Conservation (phyloP, 1,140 invertebrate genomes). For the Hydropsyche tenuis region DNA sequence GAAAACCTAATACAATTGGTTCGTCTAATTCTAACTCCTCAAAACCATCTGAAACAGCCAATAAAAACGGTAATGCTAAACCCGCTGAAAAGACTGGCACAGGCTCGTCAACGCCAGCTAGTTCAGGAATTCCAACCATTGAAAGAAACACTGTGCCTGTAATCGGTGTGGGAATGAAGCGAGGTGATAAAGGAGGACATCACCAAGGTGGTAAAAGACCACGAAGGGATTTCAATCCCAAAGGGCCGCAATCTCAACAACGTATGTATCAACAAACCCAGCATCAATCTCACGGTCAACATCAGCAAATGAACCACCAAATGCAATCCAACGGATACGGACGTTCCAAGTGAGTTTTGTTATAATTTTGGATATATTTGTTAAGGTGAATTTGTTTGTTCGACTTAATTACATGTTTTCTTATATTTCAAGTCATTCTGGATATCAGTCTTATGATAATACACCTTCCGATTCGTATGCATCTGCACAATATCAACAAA, state of each 20-base stretch:
- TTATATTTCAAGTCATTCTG: slow-evolving; percentile 33
- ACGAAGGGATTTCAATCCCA: slow-evolving; percentile 30
- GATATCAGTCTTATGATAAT: slow-evolving; percentile 42
- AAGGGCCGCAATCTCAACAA: slow-evolving; percentile 28
- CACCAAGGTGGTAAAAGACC: slow-evolving; percentile 30
- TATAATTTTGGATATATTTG: background rate
- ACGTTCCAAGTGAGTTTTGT: slow-evolving; percentile 14
- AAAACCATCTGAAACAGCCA: background rate
- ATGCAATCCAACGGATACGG: slow-evolving; percentile 28
- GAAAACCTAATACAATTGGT: background rate
- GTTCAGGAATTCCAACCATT: slow-evolving; percentile 27
- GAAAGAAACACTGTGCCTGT: slow-evolving; percentile 31
- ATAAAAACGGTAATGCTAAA: slow-evolving; percentile 14
- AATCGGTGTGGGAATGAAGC: slow-evolving; percentile 22
- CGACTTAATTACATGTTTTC: background rate
- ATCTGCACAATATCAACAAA: slow-evolving; percentile 38
- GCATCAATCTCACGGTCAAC: slow-evolving; percentile 2
- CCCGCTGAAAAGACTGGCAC: slow-evolving; percentile 27
- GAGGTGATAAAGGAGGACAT: slow-evolving; percentile 6
- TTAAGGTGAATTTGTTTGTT: background rate
- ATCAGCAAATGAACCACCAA: slow-evolving; percentile 29
- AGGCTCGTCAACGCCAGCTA: slow-evolving; percentile 25
- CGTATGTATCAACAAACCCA: slow-evolving; percentile 27
- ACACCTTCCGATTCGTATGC: slow-evolving; percentile 29
- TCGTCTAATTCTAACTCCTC: background rate